Base-by-base conservation (phyloP, 2,797 vertebrate species). In the Periparus ater region DNA sequence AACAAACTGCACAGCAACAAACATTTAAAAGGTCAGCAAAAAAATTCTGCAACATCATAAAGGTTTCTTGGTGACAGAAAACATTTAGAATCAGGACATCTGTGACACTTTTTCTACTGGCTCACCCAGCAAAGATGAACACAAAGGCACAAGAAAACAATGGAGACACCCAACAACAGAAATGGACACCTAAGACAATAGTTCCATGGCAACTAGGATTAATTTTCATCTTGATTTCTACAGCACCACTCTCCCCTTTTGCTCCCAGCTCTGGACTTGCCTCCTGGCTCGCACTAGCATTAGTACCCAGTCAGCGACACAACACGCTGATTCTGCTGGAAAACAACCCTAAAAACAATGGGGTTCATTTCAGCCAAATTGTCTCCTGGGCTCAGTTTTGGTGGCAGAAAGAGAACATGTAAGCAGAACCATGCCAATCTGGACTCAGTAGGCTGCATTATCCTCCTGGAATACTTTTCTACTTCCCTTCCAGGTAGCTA, bases 241-340 rank as follows among this genome's bases (percentile, higher is more conserved):
- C 27, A 79, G 54, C 36, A 72, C 4, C 51, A 27, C 29, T 57
- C 54, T 84, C 20, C 16, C 25, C 11, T 85, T 89, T 57, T 79
- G 68, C 61, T 81, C 32, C 42, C 45, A 85, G 29, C 76, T 65
- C 68, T 53, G 57, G 53, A 50, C 42, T 53, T 48, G 26, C 26
- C 65, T 77, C 38, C 65, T 77, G 65, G 34, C 45, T 91, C 82
- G 63, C 45, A 51, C 21, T 21, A 60, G 25, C 14, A 51, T 25
- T 34, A 21, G 16, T 23, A 72, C 3, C 18, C 29, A 32, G n/a
- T 32, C 53, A 85, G 40, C 3, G 2, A 83, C 45, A 67, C 4
- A n/a, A 62, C 0, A 0, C 5, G 0, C 17, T 10, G 10, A 65
- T 65, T 66, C 42, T 27, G 15, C 19, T 63, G n/a, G n/a, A 89